Evolutionary conservation across 2,797 vertebrate genomes (phyloP).

Genomic region (Fistularia commersonii): DNA sequence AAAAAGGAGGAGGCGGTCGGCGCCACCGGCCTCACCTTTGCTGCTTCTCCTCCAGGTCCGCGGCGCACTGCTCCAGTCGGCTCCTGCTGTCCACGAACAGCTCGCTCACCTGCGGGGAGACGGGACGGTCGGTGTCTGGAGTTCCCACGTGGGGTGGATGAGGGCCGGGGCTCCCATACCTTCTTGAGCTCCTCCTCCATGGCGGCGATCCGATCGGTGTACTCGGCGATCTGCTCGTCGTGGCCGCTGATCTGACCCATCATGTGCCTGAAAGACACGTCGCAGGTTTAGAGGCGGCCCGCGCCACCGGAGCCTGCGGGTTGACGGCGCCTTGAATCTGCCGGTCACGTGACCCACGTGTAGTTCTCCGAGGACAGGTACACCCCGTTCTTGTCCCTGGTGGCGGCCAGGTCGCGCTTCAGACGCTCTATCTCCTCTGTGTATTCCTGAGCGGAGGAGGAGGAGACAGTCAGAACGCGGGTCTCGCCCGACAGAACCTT

Average conservation of each 20-base stretch:
- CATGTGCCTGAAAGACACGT: conserved; percentile 75
- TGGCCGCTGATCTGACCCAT: conserved; percentile 78
- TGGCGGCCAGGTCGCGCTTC: conserved; percentile 87
- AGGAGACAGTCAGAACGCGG: background rate
- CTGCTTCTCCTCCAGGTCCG: conserved; percentile 78
- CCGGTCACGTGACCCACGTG: conserved; percentile 72
- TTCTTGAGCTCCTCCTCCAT: conserved; percentile 88
- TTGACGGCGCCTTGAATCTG: background rate
- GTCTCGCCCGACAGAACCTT: background rate
- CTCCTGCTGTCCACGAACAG: conserved; percentile 83
- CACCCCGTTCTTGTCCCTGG: conserved; percentile 92
- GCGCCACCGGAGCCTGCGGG: no score
- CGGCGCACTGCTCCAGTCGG: conserved; percentile 79
- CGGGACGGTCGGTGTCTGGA: background rate
- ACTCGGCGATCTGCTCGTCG: conserved; percentile 82
- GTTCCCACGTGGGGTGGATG: background rate
- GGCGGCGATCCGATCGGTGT: conserved; percentile 78
- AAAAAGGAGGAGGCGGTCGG: background rate
- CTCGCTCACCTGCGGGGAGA: conserved; percentile 76
- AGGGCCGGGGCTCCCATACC: conserved; percentile 48
- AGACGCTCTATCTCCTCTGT: conserved; percentile 96
- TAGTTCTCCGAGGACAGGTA: conserved; percentile 90
- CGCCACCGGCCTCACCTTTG: conserved; percentile 51
- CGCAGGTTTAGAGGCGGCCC: background rate
- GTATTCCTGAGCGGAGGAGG: conserved; percentile 80